phyloP scores from a whole-genome alignment of 2,888 invertebrate species.

The Eristalis tenax region DNA sequence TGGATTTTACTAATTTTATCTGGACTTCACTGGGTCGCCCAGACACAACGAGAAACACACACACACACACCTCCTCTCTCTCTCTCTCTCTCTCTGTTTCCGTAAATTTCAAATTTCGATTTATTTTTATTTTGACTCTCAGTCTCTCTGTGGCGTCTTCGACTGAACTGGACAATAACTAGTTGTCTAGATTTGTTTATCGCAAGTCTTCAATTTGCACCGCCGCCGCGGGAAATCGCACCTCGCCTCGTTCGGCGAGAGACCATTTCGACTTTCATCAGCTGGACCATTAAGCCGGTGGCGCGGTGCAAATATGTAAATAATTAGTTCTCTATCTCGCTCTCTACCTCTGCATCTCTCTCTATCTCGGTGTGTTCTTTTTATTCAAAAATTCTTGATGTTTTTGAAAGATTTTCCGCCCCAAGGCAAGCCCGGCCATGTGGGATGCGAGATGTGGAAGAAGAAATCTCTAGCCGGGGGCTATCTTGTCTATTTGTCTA shows the following conservation, averaged over 20 bases:
- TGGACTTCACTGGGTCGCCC: neutral
- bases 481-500: neutral
- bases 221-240: neutral
- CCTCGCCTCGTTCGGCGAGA: neutral
- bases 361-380: neutral
- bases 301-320: constrained; percentile 28
- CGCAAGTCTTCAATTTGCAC: constrained; percentile 22
- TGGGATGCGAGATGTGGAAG: neutral
- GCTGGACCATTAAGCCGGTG: constrained; percentile 23
- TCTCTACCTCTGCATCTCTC: neutral
- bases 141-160: neutral
- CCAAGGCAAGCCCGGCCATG: neutral
- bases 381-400: neutral
- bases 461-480: too few relatives aligned
- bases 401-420: neutral
- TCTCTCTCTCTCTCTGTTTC: too few relatives aligned
- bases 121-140: neutral
- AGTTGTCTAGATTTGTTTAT: constrained; percentile 18
- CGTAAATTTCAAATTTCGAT: neutral
- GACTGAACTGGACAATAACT: neutral
- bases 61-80: neutral
- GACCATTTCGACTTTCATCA: constrained; percentile 45
- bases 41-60: neutral
- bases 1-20: constrained; percentile 28
- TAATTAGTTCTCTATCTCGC: constrained; percentile 1